Conservation (phyloP, 2,113 vertebrate species). For the Sylvietta virens region DNA sequence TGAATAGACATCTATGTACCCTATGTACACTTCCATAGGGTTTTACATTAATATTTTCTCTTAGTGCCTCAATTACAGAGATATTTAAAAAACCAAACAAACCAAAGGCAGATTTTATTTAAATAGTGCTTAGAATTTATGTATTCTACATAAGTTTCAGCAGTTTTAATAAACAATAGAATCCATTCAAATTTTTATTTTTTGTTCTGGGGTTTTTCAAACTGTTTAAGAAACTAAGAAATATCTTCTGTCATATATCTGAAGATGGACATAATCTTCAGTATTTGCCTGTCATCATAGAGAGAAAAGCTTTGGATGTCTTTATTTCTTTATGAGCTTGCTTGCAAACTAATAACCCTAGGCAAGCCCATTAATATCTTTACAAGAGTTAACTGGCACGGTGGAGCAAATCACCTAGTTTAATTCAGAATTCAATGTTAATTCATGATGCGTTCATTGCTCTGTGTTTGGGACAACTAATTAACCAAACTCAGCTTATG, state of each 20-base stretch:
- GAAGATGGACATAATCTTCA: background rate
- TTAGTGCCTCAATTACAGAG: background rate
- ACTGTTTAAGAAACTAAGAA: background rate
- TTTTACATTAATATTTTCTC: background rate
- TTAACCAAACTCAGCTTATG: constrained; percentile 17
- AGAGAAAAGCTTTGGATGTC: background rate
- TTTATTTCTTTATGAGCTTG: background rate
- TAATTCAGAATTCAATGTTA: background rate
- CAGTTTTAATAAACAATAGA: background rate
- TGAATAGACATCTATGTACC: background rate
- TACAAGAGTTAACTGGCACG: background rate
- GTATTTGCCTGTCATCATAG: background rate
- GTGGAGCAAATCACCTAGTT: background rate
- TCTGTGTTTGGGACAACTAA: background rate
- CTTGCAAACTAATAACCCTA: background rate
- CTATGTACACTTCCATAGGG: accelerated
- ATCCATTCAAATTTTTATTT: background rate
- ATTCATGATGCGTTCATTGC: background rate
- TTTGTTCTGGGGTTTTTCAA: background rate
- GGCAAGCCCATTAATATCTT: background rate
- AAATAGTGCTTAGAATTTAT: background rate
- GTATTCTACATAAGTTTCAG: accelerated
- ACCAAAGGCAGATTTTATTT: background rate
- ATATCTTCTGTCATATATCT: background rate
- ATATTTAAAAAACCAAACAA: background rate